These are phyloP conservation scores for Pandemis corylana DNA, from an alignment of 2,888 invertebrate species.

Conservation along the genomic window DNA sequence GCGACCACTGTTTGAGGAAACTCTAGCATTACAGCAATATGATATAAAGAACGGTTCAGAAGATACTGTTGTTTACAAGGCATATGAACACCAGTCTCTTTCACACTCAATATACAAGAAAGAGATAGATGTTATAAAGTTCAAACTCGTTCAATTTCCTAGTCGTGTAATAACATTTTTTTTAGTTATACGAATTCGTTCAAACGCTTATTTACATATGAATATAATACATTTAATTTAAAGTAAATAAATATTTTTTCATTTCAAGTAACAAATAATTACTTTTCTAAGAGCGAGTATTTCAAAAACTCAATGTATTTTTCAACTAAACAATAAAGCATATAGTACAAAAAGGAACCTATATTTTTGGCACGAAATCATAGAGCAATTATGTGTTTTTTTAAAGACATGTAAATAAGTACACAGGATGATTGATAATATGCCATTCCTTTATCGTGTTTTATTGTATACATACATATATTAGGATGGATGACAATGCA, in stretches of 20 bases:
- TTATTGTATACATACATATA: too few relatives aligned
- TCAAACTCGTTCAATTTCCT: too few relatives aligned
- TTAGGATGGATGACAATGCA: too few relatives aligned
- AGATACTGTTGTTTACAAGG: too few relatives aligned
- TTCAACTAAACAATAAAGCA: slow-evolving; percentile 22
- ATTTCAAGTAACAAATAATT: slow-evolving; percentile 7
- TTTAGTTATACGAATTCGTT: neutral
- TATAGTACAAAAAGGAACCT: slow-evolving; percentile 17
- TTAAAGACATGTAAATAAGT: neutral
- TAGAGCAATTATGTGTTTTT: slow-evolving; percentile 18
- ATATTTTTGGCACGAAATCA: slow-evolving; percentile 40
- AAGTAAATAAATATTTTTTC: neutral
- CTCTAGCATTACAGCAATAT: too few relatives aligned
- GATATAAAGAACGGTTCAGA: too few relatives aligned
- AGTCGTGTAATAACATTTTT: too few relatives aligned
- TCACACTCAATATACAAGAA: too few relatives aligned
- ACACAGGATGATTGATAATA: neutral
- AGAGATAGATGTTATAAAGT: too few relatives aligned
- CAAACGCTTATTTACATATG: neutral
- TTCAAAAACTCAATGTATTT: slow-evolving; percentile 21
- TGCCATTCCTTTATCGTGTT: too few relatives aligned
- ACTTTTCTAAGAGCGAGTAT: slow-evolving; percentile 29
- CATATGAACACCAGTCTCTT: too few relatives aligned
- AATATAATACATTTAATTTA: neutral
- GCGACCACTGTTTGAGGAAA: too few relatives aligned